These are phyloP conservation scores for Drosophila picticornis DNA, from an alignment of 2,888 invertebrate species.

Conservation along the genomic window DNA sequence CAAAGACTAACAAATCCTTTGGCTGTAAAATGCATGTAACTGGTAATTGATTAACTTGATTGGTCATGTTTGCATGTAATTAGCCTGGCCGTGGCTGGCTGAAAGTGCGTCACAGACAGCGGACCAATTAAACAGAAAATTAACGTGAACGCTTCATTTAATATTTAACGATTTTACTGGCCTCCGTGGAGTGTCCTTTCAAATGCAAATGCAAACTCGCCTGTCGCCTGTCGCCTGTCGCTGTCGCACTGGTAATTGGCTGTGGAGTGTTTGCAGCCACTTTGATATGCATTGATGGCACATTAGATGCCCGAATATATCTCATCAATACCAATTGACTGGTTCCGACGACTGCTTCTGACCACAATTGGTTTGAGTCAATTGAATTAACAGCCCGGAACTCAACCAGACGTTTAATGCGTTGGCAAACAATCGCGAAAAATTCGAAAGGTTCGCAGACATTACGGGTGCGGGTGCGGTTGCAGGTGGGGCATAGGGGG, in stretches of 20 bases:
- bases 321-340: conserved; percentile 60
- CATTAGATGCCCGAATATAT: conserved; percentile 66
- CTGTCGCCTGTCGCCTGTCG: conserved; percentile 32
- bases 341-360: conserved; percentile 41
- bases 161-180: conserved; percentile 83
- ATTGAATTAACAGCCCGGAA: conserved; percentile 71
- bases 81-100: conserved; percentile 64
- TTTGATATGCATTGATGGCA: conserved; percentile 82
- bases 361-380: conserved; percentile 73
- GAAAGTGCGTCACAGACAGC: conserved; percentile 66
- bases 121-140: conserved; percentile 85
- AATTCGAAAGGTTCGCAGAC: conserved; percentile 49
- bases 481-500: neutral
- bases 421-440: conserved; percentile 71
- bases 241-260: conserved; percentile 69
- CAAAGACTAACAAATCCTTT: neutral
- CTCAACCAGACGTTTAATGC: conserved; percentile 67
- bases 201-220: conserved; percentile 50
- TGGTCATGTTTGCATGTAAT: conserved; percentile 80
- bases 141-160: conserved; percentile 85
- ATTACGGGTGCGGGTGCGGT: neutral
- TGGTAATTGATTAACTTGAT: conserved; percentile 80
- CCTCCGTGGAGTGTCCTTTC: conserved; percentile 22
- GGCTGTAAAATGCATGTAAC: conserved; percentile 38
- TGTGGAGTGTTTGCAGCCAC: conserved; percentile 81